Evolutionary conservation across 2,797 vertebrate species (phyloP).

Genomic region (Peromyscus melanophrys): DNA sequence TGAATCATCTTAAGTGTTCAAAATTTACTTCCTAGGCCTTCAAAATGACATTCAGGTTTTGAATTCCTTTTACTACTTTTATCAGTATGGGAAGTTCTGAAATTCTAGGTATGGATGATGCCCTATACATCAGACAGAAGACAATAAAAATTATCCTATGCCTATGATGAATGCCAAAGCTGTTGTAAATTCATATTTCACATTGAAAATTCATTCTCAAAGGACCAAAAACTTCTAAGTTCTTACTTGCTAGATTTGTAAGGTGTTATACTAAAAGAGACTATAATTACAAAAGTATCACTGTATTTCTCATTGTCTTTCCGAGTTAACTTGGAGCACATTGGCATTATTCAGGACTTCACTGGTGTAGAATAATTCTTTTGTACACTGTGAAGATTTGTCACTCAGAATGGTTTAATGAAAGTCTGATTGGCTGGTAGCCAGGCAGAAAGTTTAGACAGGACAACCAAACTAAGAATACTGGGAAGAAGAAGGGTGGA

Average conservation of each 20-base stretch:
- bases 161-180: neutral
- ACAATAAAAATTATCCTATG: neutral
- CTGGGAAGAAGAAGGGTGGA: too few species aligned
- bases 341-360: neutral
- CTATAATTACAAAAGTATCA: neutral
- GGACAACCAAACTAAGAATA: too few species aligned
- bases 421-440: too few species aligned
- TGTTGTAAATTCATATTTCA: neutral
- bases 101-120: neutral
- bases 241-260: neutral
- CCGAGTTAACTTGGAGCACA: neutral
- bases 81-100: neutral
- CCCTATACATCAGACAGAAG: neutral
- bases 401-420: too few species aligned
- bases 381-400: too few species aligned
- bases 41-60: neutral
- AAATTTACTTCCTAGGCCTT: neutral
- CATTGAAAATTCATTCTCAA: constrained; percentile 1
- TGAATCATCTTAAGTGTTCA: neutral
- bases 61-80: neutral
- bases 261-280: constrained; percentile 27
- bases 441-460: too few species aligned
- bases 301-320: neutral
- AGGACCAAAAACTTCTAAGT: neutral
- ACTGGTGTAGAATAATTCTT: too few species aligned